Evolutionary conservation across 2,888 invertebrate genomes (phyloP).

Genomic region (Torymus aiolomorphi): DNA sequence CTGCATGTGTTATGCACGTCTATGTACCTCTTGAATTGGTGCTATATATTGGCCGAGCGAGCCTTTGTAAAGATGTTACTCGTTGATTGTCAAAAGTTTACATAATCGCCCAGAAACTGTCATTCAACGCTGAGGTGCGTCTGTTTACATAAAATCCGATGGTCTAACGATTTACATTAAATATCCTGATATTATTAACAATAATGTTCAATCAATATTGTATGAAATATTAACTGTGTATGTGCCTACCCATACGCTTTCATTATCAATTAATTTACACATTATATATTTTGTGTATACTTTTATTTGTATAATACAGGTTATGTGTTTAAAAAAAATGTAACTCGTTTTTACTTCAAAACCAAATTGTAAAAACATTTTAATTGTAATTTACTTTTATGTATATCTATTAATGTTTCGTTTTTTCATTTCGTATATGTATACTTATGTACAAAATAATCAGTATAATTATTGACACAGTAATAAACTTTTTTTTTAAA

Average conservation of each 20-base stretch:
- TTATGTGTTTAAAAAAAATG: conserved; percentile 31
- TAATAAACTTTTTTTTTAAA: conserved; percentile 42
- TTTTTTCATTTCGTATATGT: conserved; percentile 40
- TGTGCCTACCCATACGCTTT: conserved; percentile 21
- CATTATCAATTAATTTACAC: conserved; percentile 27
- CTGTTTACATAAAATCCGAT: conserved; percentile 33
- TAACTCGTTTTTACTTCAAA: conserved; percentile 22
- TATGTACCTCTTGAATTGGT: conserved; percentile 53
- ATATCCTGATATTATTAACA: conserved; percentile 50
- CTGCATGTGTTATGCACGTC: conserved; percentile 45
- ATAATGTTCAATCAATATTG: conserved; percentile 25
- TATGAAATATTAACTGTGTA: conserved; percentile 33
- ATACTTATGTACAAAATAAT: conserved; percentile 48
- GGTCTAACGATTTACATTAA: conserved; percentile 44
- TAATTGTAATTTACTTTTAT: conserved; percentile 37
- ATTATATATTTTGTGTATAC: conserved; percentile 29
- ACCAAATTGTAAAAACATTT: conserved; percentile 44
- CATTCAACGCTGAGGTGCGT: conserved; percentile 22
- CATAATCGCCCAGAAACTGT: conserved; percentile 27
- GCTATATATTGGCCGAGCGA: conserved; percentile 37
- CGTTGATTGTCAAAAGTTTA: conserved; percentile 53
- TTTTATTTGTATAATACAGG: conserved; percentile 45
- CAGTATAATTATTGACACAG: conserved; percentile 36
- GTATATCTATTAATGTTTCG: conserved; percentile 27
- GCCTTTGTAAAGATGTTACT: conserved; percentile 48